Evolutionary conservation across 2,797 vertebrate species (phyloP), one percentile per base, ranked within the genome.

Genomic region (Toxotes lorentzi): DNA sequence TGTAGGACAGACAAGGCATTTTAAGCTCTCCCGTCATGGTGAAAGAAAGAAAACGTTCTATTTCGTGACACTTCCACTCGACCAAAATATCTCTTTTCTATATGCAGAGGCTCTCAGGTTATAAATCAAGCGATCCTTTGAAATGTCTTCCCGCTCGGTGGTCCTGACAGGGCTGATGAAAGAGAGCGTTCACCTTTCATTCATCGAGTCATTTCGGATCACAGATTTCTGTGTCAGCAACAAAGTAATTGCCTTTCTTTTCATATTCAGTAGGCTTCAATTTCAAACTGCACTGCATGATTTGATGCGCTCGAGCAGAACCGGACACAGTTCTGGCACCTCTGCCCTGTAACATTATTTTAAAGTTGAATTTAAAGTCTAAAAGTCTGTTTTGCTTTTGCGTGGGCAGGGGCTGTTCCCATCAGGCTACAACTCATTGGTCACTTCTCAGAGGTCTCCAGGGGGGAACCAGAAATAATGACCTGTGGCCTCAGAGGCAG

Each of bases 391-490:
- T 81, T 79, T 71, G 65, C 19, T 73, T 79, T 80, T 79, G 68
- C 12, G 54, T 65, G 60, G 85, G 73, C 45, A 0, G 56, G 23
- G 43, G 61, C 21, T 32, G 76, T 81, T 86, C 63, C 68, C 62
- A 50, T 19, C 27, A 1, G 64, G 51, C 69, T 32, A 24, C 34
- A 47, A 56, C 43, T 76, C 12, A 30, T 4, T 69, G 43, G 58
- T 76, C 73, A 78, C 83, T 85, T 87, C 83, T 79, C 80, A 85
- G 67, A 78, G 76, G 80, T 84, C 89, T 79, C 86, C 4, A 0
- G 69, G 56, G 86, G 80, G 43, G 21, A 72, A 75, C 78, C 48
- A 86, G 71, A 92, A 88, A 91, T 86, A 91, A 86, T 81, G 84
- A 85, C 80, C 89, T n/a, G 5, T 66, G 86, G 88, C 88, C 90